These are phyloP conservation scores for Agrochola lota DNA, from an alignment of 2,888 invertebrate genomes.

Conservation along the genomic window DNA sequence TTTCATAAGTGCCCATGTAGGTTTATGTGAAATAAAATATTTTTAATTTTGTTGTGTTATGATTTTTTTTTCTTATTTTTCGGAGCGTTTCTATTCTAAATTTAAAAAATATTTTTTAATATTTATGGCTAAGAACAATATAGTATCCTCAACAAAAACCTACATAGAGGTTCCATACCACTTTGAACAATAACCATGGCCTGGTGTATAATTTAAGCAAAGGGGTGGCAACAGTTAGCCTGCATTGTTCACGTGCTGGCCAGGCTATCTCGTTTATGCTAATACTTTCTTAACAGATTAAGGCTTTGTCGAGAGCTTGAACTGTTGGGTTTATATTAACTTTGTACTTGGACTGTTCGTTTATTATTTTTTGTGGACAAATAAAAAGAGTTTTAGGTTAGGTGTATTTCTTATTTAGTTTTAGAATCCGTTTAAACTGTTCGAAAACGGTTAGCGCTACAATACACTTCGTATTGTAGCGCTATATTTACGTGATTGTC, in stretches of 20 bases:
- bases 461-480: background rate
- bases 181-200: conserved; percentile 42
- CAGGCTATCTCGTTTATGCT: conserved; percentile 56
- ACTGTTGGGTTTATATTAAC: conserved; percentile 26
- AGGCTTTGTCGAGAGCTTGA: conserved; percentile 46
- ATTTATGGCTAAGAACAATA: conserved; percentile 5
- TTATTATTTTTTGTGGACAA: conserved; percentile 13
- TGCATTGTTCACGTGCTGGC: conserved; percentile 53
- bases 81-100: background rate
- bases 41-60: too few species aligned
- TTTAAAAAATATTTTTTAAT: background rate
- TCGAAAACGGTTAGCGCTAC: too few species aligned
- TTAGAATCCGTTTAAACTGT: background rate
- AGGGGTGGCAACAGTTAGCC: conserved; percentile 53
- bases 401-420: background rate
- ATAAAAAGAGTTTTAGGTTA: background rate
- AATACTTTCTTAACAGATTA: conserved; percentile 66
- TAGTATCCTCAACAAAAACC: background rate
- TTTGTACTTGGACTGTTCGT: conserved; percentile 16
- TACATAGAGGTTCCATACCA: conserved; percentile 13
- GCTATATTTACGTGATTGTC: background rate
- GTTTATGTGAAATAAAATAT: too few species aligned
- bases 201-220: conserved; percentile 52
- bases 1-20: too few species aligned
- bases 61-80: background rate